A percentile compares a stretch with the other conserved stretches of the same genome.
These are phyloP conservation scores for Aulostomus chinensis DNA, from an alignment of 2,797 vertebrate genomes.

Conservation along the genomic window DNA sequence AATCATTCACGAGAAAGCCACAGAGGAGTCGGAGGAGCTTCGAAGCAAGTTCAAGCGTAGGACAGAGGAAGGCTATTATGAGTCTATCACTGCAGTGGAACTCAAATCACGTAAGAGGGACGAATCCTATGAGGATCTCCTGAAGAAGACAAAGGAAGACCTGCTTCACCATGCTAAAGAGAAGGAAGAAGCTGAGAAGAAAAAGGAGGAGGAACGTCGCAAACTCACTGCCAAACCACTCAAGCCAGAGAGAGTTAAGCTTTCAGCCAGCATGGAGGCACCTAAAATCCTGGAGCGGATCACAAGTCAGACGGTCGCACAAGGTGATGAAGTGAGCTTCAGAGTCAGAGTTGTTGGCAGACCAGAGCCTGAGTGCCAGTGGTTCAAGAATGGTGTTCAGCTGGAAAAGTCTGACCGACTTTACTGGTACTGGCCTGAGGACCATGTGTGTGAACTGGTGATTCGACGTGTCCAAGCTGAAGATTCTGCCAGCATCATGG, in stretches of 20 bases:
- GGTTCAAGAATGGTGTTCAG: slow-evolving; percentile 96
- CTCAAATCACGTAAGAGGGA: slow-evolving; percentile 95
- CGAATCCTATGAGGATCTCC: slow-evolving; percentile 93
- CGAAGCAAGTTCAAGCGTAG: slow-evolving; percentile 97
- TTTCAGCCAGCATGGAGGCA: slow-evolving; percentile 97
- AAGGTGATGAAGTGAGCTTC: slow-evolving; percentile 89
- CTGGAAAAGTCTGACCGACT: slow-evolving; percentile 92
- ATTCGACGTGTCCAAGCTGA: slow-evolving; percentile 89
- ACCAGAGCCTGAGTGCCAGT: slow-evolving; percentile 95
- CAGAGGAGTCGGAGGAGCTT: slow-evolving; percentile 94
- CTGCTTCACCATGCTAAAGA: slow-evolving; percentile 92
- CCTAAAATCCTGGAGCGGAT: slow-evolving; percentile 96
- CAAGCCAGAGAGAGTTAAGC: slow-evolving; percentile 90
- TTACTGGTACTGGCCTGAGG: slow-evolving; percentile 98
- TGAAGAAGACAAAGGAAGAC: slow-evolving; percentile 96
- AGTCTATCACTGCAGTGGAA: slow-evolving; percentile 96
- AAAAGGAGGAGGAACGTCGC: slow-evolving; percentile 84
- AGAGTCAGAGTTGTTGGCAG: slow-evolving; percentile 91
- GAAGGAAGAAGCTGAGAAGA: slow-evolving; percentile 91
- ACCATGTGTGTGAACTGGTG: slow-evolving; percentile 94
- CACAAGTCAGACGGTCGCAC: slow-evolving; percentile 90
- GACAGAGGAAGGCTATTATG: slow-evolving; percentile 97
- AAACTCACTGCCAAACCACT: slow-evolving; percentile 87
- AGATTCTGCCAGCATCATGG: slow-evolving; percentile 98
- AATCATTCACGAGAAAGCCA: slow-evolving; percentile 87